Percentiles rank a stretch among this genome's conserved stretches.
phyloP scores from a whole-genome alignment of 2,113 vertebrate species.

The Paratilapia polleni region DNA sequence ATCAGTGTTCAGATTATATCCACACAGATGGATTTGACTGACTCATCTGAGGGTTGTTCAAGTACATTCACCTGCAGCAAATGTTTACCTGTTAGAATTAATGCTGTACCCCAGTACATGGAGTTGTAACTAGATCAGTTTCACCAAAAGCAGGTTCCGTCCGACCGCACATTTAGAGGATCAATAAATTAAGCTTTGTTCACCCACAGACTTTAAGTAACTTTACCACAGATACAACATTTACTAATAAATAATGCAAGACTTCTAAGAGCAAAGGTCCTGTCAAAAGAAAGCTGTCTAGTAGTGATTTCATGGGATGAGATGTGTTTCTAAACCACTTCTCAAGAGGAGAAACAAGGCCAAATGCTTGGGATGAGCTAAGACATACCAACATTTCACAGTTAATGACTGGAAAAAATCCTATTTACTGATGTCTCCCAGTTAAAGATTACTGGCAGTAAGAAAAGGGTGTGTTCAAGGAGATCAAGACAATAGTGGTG shows the following conservation, averaged over 20 bases:
- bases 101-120: too few species aligned
- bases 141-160: not conserved
- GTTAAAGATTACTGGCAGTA: not conserved
- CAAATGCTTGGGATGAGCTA: not conserved
- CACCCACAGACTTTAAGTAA: not conserved
- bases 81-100: too few species aligned
- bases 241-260: not conserved
- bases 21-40: too few species aligned
- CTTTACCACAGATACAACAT: not conserved
- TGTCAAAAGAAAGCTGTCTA: too few species aligned
- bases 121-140: not conserved
- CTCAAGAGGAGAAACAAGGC: not conserved
- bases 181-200: conserved; percentile 12
- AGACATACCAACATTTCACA: not conserved
- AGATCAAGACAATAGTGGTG: too few species aligned
- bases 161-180: not conserved
- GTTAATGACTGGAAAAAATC: not conserved
- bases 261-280: too few species aligned
- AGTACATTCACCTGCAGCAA: too few species aligned
- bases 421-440: not conserved
- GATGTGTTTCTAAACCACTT: not conserved
- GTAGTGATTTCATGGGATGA: not conserved
- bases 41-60: too few species aligned
- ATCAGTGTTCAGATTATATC: too few species aligned
- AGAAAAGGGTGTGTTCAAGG: not conserved